Evolutionary conservation across 92 coral and sea anemone genomes (phyloP), one percentile per base, ranked within the genome.

Genomic region (Porites rus): DNA sequence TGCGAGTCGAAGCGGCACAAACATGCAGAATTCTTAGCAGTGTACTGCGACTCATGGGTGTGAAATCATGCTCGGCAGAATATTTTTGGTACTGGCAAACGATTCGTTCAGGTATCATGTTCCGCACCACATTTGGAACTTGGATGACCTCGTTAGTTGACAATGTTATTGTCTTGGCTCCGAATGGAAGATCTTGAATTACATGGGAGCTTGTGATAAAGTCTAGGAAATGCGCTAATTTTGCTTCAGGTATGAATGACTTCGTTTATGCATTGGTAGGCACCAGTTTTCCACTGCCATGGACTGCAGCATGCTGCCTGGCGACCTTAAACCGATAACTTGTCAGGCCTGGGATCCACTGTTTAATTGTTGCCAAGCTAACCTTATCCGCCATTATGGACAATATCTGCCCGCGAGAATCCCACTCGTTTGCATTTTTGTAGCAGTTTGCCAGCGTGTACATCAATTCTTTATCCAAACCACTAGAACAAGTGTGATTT

Each of bases 111-210:
- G 84, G 89, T 51, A 86, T 86, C 85, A 78, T 86, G 70, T 78
- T 78, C 8, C 85, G 85, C 24, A 86, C 67, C 59, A 86, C 85
- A 77, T 86, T 86, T 17, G 78, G 85, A 68, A 86, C 84, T 77
- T 66, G 58, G 66, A 86, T 78, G 28, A 25, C 85, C 84, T 76
- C 90, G 8, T 86, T 65, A 65, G 65, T 86, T 53, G 90, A 86
- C 60, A 86, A 75, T 64, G 77, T 66, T 54, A 86, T 79, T 51
- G 84, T 79, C 62, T 78, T 86, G 7, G 76, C 72, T 77, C 90
- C 85, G 61, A 86, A 86, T 62, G 90, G 90, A 20, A 86, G 84
- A 68, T 77, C 89, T 66, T 86, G 89, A 63, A 86, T 75, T 14
- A 86, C 62, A 31, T 62, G 56, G 28, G 28, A 25, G 28, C 28